Percentiles rank a stretch among this genome's conserved stretches.
phyloP scores from a whole-genome alignment of 1,140 invertebrate genomes.

The Caerostris darwini region DNA sequence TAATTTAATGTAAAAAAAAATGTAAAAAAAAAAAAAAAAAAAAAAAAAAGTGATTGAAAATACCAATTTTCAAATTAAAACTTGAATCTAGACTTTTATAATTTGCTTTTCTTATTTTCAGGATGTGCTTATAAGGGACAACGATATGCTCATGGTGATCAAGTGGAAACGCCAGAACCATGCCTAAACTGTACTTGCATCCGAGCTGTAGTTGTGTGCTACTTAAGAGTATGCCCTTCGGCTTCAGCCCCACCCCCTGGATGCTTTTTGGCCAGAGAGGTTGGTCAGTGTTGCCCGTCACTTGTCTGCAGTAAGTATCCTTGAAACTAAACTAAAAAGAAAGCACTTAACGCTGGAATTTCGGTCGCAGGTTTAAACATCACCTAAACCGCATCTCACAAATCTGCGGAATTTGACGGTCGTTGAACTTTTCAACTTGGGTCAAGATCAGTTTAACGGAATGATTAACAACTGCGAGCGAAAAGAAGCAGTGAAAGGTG shows the following conservation, averaged over 20 bases:
- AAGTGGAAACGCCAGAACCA: slow-evolving; percentile 87
- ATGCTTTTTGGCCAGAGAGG: slow-evolving; percentile 87
- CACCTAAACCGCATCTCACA: background rate
- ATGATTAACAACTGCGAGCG: background rate
- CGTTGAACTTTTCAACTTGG: slow-evolving; percentile 27
- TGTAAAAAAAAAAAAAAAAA: too few species aligned
- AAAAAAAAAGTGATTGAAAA: too few species aligned
- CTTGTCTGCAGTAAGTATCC: slow-evolving; percentile 86
- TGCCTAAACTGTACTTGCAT: slow-evolving; percentile 90
- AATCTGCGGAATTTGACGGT: background rate
- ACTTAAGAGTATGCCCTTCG: slow-evolving; percentile 87
- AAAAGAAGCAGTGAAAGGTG: background rate
- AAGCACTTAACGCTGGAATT: background rate
- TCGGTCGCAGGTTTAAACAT: background rate
- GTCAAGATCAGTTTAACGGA: slow-evolving; percentile 7
- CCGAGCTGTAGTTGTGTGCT: slow-evolving; percentile 88
- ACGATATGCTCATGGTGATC: slow-evolving; percentile 79
- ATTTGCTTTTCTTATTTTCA: slow-evolving; percentile 1
- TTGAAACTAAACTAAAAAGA: background rate
- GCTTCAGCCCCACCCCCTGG: slow-evolving; percentile 88
- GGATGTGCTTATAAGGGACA: slow-evolving; percentile 81
- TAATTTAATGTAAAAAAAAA: too few species aligned
- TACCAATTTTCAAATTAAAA: too few species aligned
- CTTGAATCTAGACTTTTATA: too few species aligned
- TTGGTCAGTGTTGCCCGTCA: slow-evolving; percentile 88